A percentile compares a stretch with the other conserved stretches of the same genome.
Conservation (phyloP, 2,113 vertebrate species). For the Ranitomeya variabilis region DNA sequence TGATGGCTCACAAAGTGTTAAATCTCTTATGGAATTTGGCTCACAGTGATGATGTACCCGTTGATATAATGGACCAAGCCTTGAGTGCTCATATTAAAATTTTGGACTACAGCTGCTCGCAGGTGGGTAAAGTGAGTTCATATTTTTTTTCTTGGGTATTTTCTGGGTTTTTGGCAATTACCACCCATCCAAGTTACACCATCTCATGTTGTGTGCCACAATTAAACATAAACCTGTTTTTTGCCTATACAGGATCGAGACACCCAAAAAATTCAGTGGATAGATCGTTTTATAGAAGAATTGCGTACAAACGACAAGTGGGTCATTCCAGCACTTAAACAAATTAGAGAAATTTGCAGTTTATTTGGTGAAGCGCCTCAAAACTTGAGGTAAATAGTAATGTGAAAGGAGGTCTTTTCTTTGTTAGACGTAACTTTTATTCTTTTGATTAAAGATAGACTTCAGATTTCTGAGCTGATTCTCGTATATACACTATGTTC, state of each 20-base stretch:
- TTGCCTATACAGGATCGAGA: slow-evolving; percentile 87
- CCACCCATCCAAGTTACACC: background rate
- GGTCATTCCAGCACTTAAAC: slow-evolving; percentile 98
- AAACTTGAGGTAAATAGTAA: slow-evolving; percentile 87
- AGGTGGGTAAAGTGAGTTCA: slow-evolving; percentile 73
- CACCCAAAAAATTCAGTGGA: slow-evolving; percentile 99
- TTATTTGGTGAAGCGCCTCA: slow-evolving; percentile 99
- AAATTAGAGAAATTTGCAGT: slow-evolving; percentile 99
- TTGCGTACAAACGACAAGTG: slow-evolving; percentile 99
- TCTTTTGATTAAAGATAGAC: no score
- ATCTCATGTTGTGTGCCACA: background rate
- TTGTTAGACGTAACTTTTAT: no score
- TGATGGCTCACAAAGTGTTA: slow-evolving; percentile 98
- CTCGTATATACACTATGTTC: no score
- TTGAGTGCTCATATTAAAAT: slow-evolving; percentile 99
- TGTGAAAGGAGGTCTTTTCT: no score
- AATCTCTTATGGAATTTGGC: slow-evolving; percentile 98
- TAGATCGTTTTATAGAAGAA: slow-evolving; percentile 99
- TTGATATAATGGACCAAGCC: slow-evolving; percentile 99
- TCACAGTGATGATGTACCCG: slow-evolving; percentile 97
- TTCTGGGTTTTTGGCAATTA: background rate
- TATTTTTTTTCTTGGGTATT: background rate
- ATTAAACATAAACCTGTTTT: background rate
- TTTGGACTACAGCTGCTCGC: slow-evolving; percentile 98
- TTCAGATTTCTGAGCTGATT: no score